A percentile compares a stretch with the other conserved stretches of the same genome.
These are phyloP conservation scores for Odontomyia ornata DNA, from an alignment of 2,888 invertebrate species.

Conservation along the genomic window DNA sequence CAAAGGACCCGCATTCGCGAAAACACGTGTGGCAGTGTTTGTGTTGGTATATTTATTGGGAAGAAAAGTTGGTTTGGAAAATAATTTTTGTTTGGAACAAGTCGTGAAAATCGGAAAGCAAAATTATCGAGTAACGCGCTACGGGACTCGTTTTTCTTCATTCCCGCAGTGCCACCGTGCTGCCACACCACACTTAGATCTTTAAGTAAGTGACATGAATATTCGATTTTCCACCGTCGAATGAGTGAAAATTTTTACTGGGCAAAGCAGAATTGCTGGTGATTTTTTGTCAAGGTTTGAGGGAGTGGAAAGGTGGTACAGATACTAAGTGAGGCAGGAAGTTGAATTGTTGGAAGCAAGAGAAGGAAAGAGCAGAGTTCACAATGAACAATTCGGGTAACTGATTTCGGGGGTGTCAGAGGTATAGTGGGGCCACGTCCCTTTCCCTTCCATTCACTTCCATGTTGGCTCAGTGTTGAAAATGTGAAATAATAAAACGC, in stretches of 20 bases:
- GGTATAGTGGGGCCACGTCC: background rate
- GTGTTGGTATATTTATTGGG: no score
- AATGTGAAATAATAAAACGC: constrained; percentile 43
- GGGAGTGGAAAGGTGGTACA: no score
- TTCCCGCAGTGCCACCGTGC: background rate
- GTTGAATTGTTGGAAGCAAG: no score
- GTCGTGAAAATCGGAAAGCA: constrained; percentile 36
- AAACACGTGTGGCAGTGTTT: constrained; percentile 14
- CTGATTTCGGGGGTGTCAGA: background rate
- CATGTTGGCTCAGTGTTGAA: constrained; percentile 29
- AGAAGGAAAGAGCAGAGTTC: no score
- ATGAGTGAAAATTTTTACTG: background rate
- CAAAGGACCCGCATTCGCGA: background rate
- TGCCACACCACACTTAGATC: background rate
- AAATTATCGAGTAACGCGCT: constrained; percentile 28
- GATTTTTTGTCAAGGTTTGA: no score
- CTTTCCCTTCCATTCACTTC: background rate
- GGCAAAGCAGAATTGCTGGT: background rate
- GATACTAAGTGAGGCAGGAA: no score
- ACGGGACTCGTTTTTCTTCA: background rate
- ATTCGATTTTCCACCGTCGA: constrained; percentile 33
- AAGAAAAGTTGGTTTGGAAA: constrained; percentile 24
- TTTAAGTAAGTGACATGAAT: constrained; percentile 37
- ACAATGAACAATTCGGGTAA: background rate
- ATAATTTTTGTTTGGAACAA: constrained; percentile 42